These are phyloP conservation scores for Florisuga fusca DNA, from an alignment of 2,797 vertebrate species.

Conservation along the genomic window DNA sequence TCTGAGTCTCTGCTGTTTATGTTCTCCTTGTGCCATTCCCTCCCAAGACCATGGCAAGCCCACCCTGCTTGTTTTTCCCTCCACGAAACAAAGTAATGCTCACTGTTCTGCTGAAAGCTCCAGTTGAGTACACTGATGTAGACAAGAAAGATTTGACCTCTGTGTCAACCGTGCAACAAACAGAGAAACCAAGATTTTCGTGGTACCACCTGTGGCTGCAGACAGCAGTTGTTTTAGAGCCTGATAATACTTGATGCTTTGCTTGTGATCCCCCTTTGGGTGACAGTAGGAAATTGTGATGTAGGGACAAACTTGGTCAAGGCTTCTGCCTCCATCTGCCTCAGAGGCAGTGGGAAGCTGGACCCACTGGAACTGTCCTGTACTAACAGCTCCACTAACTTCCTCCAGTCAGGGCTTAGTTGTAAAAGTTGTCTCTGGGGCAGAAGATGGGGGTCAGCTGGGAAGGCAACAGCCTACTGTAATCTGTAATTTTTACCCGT, in stretches of 20 bases:
- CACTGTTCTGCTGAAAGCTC: not conserved
- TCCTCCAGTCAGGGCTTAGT: not conserved
- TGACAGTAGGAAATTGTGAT: not conserved
- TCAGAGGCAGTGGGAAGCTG: not conserved
- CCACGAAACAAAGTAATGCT: not conserved
- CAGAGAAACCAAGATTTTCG: not conserved
- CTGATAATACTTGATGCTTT: not conserved
- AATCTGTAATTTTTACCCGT: not conserved
- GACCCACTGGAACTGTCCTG: not conserved
- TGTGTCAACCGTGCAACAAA: not conserved
- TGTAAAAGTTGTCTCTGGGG: not conserved
- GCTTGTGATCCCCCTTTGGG: not conserved
- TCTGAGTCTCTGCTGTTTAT: not conserved
- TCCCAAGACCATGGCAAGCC: not conserved
- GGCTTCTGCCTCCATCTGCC: not conserved
- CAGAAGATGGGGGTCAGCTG: not conserved
- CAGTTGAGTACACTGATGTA: not conserved
- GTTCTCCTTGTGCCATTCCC: not conserved
- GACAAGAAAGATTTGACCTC: not conserved
- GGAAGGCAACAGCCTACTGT: not conserved
- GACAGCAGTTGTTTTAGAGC: not conserved
- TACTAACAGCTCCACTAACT: not conserved
- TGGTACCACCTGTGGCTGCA: not conserved
- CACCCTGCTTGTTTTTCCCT: not conserved
- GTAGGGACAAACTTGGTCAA: not conserved